Evolutionary conservation across 92 coral and sea anemone genomes (phyloP).

Genomic region (Montipora capitata): DNA sequence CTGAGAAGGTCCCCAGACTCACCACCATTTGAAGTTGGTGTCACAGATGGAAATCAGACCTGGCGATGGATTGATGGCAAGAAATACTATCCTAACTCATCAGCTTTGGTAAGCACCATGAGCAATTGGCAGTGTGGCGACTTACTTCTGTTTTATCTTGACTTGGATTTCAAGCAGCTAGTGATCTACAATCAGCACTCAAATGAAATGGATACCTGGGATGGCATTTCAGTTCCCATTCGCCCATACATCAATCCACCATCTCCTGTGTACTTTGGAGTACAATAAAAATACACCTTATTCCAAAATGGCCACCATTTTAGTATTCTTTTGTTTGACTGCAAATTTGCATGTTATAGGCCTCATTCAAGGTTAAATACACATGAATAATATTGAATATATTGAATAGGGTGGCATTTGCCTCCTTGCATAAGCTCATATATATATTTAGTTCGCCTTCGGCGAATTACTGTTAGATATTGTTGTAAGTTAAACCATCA

Average conservation of each 20-base stretch:
- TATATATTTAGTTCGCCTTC: too few species aligned
- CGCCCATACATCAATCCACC: conserved; percentile 47
- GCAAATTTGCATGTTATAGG: too few species aligned
- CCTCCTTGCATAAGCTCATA: too few species aligned
- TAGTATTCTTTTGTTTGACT: too few species aligned
- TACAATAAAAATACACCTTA: not conserved
- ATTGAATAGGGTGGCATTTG: too few species aligned
- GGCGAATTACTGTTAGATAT: too few species aligned
- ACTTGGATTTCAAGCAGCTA: conserved; percentile 42
- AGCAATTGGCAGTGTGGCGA: conserved; percentile 50
- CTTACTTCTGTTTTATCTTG: conserved; percentile 45
- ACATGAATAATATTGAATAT: too few species aligned
- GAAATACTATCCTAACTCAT: conserved; percentile 42
- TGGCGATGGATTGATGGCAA: conserved; percentile 48
- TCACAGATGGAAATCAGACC: conserved; percentile 45
- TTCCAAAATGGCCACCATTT: too few species aligned
- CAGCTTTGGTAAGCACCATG: conserved; percentile 35
- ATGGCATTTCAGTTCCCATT: conserved; percentile 40
- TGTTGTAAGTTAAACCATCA: too few species aligned
- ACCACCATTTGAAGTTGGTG: conserved; percentile 32
- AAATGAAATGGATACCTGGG: conserved; percentile 39
- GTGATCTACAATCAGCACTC: conserved; percentile 49
- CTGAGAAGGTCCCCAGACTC: conserved; percentile 13
- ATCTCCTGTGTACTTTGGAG: conserved; percentile 36
- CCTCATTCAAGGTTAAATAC: too few species aligned